phyloP scores from a whole-genome alignment of 2,888 invertebrate genomes.

The Andrena chrysosceles region DNA sequence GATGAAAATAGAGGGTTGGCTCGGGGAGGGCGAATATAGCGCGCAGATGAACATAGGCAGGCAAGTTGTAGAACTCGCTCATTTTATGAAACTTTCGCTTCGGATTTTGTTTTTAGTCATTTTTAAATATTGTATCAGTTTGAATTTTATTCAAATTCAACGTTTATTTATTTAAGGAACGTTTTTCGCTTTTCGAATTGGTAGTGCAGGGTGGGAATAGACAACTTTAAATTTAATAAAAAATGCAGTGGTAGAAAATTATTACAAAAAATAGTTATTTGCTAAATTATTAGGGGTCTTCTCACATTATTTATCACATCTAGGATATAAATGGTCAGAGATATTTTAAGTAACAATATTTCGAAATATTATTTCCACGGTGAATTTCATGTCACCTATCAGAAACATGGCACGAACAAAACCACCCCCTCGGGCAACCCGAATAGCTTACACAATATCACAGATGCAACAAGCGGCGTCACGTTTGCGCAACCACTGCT shows the following conservation, averaged over 20 bases:
- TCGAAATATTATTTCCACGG: background rate
- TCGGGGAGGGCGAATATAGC: background rate
- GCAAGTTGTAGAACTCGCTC: background rate
- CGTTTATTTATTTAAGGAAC: too few species aligned
- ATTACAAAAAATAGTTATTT: too few species aligned
- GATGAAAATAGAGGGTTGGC: background rate
- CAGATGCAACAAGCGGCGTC: conserved; percentile 47
- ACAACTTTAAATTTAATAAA: too few species aligned
- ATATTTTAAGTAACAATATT: background rate
- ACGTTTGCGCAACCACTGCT: background rate
- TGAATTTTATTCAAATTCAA: too few species aligned
- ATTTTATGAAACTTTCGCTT: background rate
- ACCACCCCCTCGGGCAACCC: conserved; percentile 5
- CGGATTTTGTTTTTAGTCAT: too few species aligned
- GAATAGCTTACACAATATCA: conserved; percentile 46
- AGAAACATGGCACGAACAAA: background rate
- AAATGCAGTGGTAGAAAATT: too few species aligned
- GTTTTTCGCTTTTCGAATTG: too few species aligned
- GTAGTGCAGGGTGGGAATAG: too few species aligned
- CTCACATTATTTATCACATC: background rate
- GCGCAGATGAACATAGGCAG: background rate
- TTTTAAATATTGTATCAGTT: background rate
- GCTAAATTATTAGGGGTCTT: too few species aligned
- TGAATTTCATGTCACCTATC: conserved; percentile 5
- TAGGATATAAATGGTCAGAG: background rate